Evolutionary conservation across 1,140 invertebrate species (phyloP).

Genomic region (Mamestra configurata): DNA sequence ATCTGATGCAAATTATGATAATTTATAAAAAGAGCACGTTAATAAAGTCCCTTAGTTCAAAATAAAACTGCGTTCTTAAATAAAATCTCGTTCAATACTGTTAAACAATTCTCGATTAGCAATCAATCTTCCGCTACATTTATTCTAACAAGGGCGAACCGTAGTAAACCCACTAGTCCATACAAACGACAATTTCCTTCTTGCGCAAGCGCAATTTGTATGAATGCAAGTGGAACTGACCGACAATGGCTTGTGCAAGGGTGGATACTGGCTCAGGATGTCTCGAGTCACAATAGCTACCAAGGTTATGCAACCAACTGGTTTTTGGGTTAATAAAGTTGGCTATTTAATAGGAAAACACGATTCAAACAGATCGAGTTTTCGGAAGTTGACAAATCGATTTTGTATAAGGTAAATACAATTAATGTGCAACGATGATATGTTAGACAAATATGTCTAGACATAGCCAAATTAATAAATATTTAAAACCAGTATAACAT

Average conservation of each 20-base stretch:
- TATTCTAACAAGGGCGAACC: constrained; percentile 23
- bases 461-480: not conserved
- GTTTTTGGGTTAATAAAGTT: constrained; percentile 17
- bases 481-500: not conserved
- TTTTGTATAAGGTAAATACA: not conserved
- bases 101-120: constrained; percentile 18
- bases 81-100: not conserved
- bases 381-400: not conserved
- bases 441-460: not conserved
- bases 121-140: constrained; percentile 13
- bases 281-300: constrained; percentile 31
- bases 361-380: not conserved
- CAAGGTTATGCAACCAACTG: constrained; percentile 35
- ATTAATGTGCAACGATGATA: not conserved
- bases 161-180: constrained; percentile 35
- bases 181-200: constrained; percentile 48
- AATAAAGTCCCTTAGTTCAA: not conserved
- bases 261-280: constrained; percentile 71
- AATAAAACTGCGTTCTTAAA: not conserved
- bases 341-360: not conserved
- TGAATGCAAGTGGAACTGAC: constrained; percentile 74
- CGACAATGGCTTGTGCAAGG: constrained; percentile 72
- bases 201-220: constrained; percentile 57
- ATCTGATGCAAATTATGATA: too few relatives aligned
- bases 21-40: not conserved